A percentile compares a stretch with the other conserved stretches of the same genome.
Conservation (phyloP, 2,797 vertebrate species). For the Anisognathus igniventris region DNA sequence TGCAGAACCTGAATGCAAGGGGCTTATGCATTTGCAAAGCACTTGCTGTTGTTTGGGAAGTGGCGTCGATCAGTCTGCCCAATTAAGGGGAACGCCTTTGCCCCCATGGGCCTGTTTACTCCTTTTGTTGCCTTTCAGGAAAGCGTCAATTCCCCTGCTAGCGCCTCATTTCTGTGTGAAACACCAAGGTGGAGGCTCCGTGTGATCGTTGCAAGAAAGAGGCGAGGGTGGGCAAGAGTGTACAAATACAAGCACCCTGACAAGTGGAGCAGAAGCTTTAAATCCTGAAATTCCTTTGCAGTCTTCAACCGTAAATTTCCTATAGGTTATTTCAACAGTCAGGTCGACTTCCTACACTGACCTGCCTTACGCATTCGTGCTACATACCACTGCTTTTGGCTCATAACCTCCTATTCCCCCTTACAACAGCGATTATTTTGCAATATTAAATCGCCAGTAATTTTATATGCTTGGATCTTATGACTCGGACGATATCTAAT, state of each 20-base stretch:
- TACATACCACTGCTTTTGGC: not conserved
- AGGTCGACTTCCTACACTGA: slow-evolving; percentile 60
- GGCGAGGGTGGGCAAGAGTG: slow-evolving; percentile 49
- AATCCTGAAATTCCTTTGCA: slow-evolving; percentile 75
- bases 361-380: slow-evolving; percentile 7
- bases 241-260: slow-evolving; percentile 63
- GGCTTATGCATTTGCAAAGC: slow-evolving; percentile 44
- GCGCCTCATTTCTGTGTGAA: slow-evolving; percentile 1
- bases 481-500: not conserved
- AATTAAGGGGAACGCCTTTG: slow-evolving; percentile 60
- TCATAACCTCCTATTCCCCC: not conserved
- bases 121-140: slow-evolving; percentile 54
- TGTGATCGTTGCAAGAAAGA: not conserved
- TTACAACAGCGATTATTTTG: not conserved
- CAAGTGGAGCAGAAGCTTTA: slow-evolving; percentile 68
- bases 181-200: not conserved
- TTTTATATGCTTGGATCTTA: not conserved
- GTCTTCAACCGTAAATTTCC: slow-evolving; percentile 75
- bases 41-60: slow-evolving; percentile 67
- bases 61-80: slow-evolving; percentile 68
- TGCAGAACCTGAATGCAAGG: not conserved
- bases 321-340: slow-evolving; percentile 68
- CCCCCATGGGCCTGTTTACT: slow-evolving; percentile 54
- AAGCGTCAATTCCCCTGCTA: slow-evolving; percentile 3
- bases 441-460: slow-evolving; percentile 3